These are phyloP conservation scores for Gymnopithys bicolor DNA, from an alignment of 2,797 vertebrate genomes.

Conservation along the genomic window DNA sequence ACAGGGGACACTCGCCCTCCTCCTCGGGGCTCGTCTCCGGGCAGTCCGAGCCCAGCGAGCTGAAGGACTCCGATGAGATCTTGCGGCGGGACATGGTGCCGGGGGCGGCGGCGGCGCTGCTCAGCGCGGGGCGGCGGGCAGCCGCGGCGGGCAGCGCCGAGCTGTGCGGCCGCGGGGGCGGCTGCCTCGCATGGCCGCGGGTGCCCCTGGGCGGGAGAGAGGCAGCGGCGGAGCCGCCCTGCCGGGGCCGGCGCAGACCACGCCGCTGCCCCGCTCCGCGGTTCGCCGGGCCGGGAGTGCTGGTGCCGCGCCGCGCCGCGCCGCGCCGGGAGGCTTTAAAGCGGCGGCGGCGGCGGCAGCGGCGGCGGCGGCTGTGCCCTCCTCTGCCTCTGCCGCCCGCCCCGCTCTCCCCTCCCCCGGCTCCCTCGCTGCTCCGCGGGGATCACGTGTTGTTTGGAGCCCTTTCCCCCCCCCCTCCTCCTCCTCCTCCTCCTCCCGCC, in stretches of 20 bases:
- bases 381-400: not conserved
- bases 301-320: not conserved
- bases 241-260: not conserved
- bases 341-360: not conserved
- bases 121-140: slow-evolving; percentile 4
- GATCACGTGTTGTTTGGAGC: slow-evolving; percentile 52
- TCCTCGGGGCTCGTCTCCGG: slow-evolving; percentile 91
- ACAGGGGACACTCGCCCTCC: slow-evolving; percentile 84
- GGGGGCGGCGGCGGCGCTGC: not conserved
- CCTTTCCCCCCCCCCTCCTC: not conserved
- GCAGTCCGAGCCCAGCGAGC: slow-evolving; percentile 93
- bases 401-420: not conserved
- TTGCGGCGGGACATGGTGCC: slow-evolving; percentile 89
- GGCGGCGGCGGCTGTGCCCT: slow-evolving; percentile 21
- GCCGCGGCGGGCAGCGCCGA: not conserved
- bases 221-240: not conserved
- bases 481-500: not conserved
- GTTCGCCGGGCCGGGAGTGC: not conserved
- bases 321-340: slow-evolving; percentile 29
- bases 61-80: slow-evolving; percentile 97
- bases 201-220: not conserved
- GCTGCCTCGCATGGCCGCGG: slow-evolving; percentile 22
- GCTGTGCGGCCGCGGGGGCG: not conserved
- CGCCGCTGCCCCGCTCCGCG: not conserved
- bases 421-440: slow-evolving; percentile 23